phyloP scores from a whole-genome alignment of 2,113 vertebrate genomes.

The Girardinichthys multiradiatus region DNA sequence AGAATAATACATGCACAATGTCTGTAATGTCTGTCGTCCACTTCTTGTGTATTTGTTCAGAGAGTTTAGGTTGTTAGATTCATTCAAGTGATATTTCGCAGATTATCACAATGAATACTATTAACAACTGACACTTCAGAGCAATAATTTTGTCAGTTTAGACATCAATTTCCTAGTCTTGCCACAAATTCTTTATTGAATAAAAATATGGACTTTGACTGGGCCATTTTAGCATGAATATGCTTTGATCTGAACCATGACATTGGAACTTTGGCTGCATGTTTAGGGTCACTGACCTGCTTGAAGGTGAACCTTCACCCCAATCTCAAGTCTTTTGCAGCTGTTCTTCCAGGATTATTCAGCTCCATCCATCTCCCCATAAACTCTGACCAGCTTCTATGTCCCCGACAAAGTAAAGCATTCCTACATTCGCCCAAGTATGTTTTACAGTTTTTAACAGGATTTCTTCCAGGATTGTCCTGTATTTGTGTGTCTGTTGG shows the following conservation, averaged over 20 bases:
- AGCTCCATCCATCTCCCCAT: background rate
- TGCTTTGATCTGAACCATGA: background rate
- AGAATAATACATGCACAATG: slow-evolving; percentile 41
- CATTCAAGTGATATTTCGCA: slow-evolving; percentile 49
- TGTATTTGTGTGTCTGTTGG: background rate
- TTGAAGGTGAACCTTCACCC: background rate
- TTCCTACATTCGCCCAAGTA: background rate
- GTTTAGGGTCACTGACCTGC: background rate
- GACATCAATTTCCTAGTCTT: background rate
- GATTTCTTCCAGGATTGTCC: too few species aligned
- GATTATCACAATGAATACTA: slow-evolving; percentile 45
- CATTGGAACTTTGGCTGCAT: background rate
- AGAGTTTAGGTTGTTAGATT: slow-evolving; percentile 56
- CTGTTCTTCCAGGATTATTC: background rate
- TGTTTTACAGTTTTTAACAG: too few species aligned
- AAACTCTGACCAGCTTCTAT: background rate
- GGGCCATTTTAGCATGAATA: background rate
- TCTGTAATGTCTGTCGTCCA: slow-evolving; percentile 49
- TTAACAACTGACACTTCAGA: slow-evolving; percentile 16
- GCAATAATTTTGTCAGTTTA: background rate
- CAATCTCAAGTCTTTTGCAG: too few species aligned
- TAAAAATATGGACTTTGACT: background rate
- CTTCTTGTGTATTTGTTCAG: slow-evolving; percentile 17
- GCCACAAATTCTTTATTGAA: background rate
- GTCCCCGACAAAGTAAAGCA: background rate